Conservation (phyloP, 1,140 invertebrate species). For the Brachionus rubens region DNA sequence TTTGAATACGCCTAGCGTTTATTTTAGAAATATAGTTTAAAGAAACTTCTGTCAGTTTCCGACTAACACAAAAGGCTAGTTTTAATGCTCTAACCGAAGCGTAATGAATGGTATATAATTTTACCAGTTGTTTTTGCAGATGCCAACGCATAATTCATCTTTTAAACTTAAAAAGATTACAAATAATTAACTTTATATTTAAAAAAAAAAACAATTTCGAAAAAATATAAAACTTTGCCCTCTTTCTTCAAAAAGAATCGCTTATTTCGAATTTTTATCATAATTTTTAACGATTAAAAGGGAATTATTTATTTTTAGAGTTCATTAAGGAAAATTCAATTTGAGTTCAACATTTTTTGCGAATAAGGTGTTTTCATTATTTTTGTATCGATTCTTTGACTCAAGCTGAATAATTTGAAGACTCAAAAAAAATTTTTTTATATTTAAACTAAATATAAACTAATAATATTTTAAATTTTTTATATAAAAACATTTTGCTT, state of each 20-base stretch:
- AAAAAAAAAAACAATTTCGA: too few species aligned
- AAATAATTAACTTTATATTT: too few species aligned
- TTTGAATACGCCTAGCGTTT: slow-evolving; percentile 18
- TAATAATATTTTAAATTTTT: too few species aligned
- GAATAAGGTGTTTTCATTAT: slow-evolving; percentile 7
- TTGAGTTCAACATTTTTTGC: slow-evolving; percentile 1
- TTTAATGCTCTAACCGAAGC: slow-evolving; percentile 4
- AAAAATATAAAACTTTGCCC: too few species aligned
- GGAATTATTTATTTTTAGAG: neutral
- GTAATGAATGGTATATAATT: slow-evolving; percentile 14
- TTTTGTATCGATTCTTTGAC: neutral
- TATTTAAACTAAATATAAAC: too few species aligned
- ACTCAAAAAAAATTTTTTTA: too few species aligned
- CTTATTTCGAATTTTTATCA: slow-evolving; percentile 23
- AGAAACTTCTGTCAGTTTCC: slow-evolving; percentile 19
- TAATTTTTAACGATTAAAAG: neutral
- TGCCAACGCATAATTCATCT: neutral
- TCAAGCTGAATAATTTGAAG: slow-evolving; percentile 4
- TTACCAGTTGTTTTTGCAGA: neutral
- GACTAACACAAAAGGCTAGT: slow-evolving; percentile 6
- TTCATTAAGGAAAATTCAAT: slow-evolving; percentile 10
- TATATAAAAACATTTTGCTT: slow-evolving; percentile 15
- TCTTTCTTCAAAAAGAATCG: neutral
- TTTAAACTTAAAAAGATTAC: slow-evolving; percentile 3
- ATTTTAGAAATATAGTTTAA: slow-evolving; percentile 5